Conservation (phyloP, 2,797 vertebrate species). For the Distichodus sexfasciatus region DNA sequence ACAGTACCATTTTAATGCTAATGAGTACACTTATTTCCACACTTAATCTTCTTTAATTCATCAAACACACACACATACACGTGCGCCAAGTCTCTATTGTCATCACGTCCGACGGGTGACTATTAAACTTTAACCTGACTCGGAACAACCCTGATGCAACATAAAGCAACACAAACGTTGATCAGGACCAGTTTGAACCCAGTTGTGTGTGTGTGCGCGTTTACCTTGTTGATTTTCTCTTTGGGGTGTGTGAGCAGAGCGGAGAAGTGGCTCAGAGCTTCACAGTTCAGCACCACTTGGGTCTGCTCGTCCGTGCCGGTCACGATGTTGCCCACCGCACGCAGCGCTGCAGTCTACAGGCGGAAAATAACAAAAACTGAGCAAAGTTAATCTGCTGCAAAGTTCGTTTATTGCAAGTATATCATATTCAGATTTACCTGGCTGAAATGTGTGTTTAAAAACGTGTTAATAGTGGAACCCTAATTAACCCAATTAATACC, state of each 20-base stretch:
- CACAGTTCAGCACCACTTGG: slow-evolving; percentile 97
- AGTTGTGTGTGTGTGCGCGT: background rate
- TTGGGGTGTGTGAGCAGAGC: slow-evolving; percentile 96
- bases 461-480: no score
- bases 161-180: background rate
- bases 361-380: background rate
- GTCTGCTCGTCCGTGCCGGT: slow-evolving; percentile 99
- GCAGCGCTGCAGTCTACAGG: slow-evolving; percentile 89
- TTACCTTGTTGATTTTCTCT: slow-evolving; percentile 99
- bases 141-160: background rate
- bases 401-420: no score
- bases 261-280: slow-evolving; percentile 94
- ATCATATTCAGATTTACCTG: no score
- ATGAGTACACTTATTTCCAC: background rate
- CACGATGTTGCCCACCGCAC: slow-evolving; percentile 98
- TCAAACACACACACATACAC: slow-evolving; percentile 48
- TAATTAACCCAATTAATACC: no score
- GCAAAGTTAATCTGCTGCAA: no score
- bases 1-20: no score
- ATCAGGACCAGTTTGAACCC: background rate
- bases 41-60: background rate
- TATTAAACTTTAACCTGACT: background rate
- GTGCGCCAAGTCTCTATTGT: slow-evolving; percentile 77
- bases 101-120: slow-evolving; percentile 82
- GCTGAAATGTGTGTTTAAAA: no score